Base-by-base conservation (phyloP, 1,140 invertebrate species). In the Centruroides sculpturatus region DNA sequence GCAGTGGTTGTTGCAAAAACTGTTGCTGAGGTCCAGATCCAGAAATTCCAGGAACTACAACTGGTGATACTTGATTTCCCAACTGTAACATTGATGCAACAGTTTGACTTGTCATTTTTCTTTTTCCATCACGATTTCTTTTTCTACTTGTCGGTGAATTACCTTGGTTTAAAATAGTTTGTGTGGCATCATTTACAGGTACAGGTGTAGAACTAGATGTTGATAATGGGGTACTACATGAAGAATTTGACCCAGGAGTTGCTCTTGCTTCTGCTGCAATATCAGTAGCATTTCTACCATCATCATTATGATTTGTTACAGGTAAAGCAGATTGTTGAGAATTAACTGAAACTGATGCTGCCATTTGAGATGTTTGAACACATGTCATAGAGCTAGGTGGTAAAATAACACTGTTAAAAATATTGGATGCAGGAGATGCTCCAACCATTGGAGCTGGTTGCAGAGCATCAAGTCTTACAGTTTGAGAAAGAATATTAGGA, bases 61-160 rank as follows among this genome's bases (percentile, higher is more conserved):
- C 47, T 36, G 60, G 56, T 41, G 61, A 62, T 36, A 81, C 81
- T 9, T 80, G 81, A 0, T 82, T 81, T 0, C 83, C 82, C 47
- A 85, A 83, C 66, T 86, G 85, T 36, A 87, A 69, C 76, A 87
- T 85, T 3, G 82, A 84, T 4, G 84, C 83, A 3, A 86, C 83
- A 5, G 83, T 85, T 65, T 85, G 80, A 3, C 80, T 76, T 63
- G 81, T 79, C 35, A 75, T 75, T 73, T 88, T 88, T 59, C 85
- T 79, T 67, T 87, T 87, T 69, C 86, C 86, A 51, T 64, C 67
- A 34, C 51, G 78, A 80, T 59, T 81, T 81, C 68, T 85, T 85
- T 67, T 80, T 77, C 47, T 67, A 73, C 35, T 74, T 71, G 4
- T 78, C 34, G 78, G 60, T n/a, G 59, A 61, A 12, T 56, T 41